Base-by-base conservation (phyloP, 2,797 vertebrate species). In the Lutjanus argentimaculatus region DNA sequence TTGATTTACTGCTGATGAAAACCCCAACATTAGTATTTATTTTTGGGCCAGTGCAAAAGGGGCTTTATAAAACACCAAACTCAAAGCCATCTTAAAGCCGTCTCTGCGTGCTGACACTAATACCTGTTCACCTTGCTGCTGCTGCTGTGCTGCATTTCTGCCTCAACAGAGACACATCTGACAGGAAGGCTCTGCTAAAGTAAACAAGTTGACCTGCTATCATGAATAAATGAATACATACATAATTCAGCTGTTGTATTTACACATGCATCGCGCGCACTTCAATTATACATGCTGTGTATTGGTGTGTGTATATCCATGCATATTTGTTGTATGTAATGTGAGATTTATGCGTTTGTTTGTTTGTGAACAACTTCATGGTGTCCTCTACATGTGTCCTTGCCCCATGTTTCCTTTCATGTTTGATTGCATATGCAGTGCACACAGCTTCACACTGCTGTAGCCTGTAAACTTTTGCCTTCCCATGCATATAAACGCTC, bases 181-280 rank as follows among this genome's bases (percentile, higher is more conserved):
- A 89, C 68, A 85, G 58, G 67, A 85, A 46, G 61, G 11, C 75
- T 85, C 36, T 17, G 72, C 72, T 42, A 46, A 85, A 89, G 87
- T 81, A 79, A 89, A 88, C 88, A 71, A 16, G 57, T 53, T 84
- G 79, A 91, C 84, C 85, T 48, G 74, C 72, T 75, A 36, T 87
- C 82, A 85, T 86, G 83, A 91, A 92, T 92, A 88, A 89, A 90
- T 86, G 0, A 88, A 64, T 19, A 22, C 42, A 80, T 85, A 7
- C 82, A 89, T 81, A 73, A 83, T 88, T 79, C 49, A 85, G 67
- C 53, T 19, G 42, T 58, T 68, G 61, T 78, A 61, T 83, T 84
- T 77, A 80, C 65, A 75, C 61, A 56, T 52, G 62, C 55, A 25
- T 14, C 1, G 15, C 13, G 8, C 40, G 53, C 61, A 58, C 84